phyloP scores from a whole-genome alignment of 1,140 invertebrate species.

The Dreissena rostriformis region DNA sequence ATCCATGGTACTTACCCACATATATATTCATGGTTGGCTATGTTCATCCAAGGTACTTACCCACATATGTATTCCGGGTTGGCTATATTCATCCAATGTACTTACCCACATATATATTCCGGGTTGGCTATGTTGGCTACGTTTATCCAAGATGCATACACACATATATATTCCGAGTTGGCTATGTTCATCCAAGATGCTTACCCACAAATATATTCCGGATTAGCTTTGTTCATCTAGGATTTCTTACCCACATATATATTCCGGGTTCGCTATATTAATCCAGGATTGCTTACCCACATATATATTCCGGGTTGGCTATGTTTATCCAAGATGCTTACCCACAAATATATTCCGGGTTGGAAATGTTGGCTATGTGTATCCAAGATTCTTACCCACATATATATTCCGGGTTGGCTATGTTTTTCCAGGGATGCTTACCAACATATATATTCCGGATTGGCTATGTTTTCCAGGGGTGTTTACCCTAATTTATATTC shows the following conservation, averaged over 20 bases:
- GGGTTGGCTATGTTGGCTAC: slow-evolving; percentile 38
- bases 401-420: not conserved
- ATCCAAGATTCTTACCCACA: slow-evolving; percentile 16
- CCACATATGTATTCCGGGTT: not conserved
- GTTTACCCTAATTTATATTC: too few relatives aligned
- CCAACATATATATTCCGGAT: not conserved
- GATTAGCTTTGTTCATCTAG: not conserved
- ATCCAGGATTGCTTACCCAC: not conserved
- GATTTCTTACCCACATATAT: not conserved
- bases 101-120: slow-evolving; percentile 33
- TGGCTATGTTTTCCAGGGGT: not conserved
- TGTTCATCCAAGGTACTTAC: not conserved
- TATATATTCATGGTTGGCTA: not conserved
- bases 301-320: not conserved
- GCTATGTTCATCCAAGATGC: too few relatives aligned
- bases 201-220: too few relatives aligned
- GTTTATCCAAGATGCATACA: not conserved
- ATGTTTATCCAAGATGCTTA: not conserved
- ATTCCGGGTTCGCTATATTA: not conserved
- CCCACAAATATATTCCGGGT: not conserved
- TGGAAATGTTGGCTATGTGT: not conserved
- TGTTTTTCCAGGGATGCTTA: not conserved
- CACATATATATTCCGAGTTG: too few relatives aligned
- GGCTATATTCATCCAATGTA: not conserved
- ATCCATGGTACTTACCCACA: not conserved